Conservation (phyloP, 2,113 vertebrate genomes). For the Laticauda laticaudata region DNA sequence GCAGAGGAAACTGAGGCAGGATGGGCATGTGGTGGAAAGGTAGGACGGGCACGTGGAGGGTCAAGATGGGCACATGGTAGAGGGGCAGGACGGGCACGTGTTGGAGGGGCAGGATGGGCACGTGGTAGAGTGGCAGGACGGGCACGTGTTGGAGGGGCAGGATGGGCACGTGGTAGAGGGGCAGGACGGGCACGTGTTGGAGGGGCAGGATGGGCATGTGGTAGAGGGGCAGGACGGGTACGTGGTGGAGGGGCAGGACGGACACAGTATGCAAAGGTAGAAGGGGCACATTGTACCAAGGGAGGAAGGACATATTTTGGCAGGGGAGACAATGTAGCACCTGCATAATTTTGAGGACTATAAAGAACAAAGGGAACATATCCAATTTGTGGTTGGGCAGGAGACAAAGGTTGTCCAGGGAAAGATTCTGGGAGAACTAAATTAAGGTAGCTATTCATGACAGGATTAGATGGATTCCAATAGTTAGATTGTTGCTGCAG, state of each 20-base stretch:
- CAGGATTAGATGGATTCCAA: neutral
- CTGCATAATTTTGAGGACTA: neutral
- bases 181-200: no score
- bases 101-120: neutral
- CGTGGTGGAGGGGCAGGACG: no score
- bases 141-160: rapidly evolving
- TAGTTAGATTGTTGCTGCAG: neutral
- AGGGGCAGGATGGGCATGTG: no score
- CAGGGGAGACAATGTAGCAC: neutral
- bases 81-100: neutral
- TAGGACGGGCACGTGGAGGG: rapidly evolving
- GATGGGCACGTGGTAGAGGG: neutral
- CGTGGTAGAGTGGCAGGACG: no score
- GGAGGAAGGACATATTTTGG: neutral
- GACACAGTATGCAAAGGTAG: neutral
- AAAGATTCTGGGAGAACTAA: neutral
- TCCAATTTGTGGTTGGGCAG: neutral
- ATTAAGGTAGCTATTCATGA: neutral
- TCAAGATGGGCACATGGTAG: no score
- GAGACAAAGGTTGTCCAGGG: neutral
- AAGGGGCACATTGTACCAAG: neutral
- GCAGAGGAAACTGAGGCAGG: neutral
- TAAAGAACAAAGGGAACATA: neutral
- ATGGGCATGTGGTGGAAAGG: neutral
- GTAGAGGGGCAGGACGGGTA: no score